Base-by-base conservation (phyloP, 1,140 invertebrate species). In the Drosophila mojavensis region DNA sequence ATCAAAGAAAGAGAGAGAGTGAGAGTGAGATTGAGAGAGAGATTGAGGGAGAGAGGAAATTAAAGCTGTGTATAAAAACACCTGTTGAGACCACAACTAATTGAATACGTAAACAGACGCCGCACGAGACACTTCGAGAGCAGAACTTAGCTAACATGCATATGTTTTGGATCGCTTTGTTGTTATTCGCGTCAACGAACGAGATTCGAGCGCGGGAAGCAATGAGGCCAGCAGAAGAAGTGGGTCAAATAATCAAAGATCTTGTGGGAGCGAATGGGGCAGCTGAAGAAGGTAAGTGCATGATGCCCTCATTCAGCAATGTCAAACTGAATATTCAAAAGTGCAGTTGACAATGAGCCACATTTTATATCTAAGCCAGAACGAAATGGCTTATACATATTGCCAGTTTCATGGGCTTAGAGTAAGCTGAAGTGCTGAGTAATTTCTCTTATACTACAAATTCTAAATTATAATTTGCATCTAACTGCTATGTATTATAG, bases 181-280 rank as follows among this genome's bases (percentile, higher is more conserved):
- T 69, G 45, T n/a, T 36, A 43, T 45, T 78, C 53, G 59, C 51
- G 36, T 43, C 60, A n/a, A 28, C 81, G 47, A 39, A 28, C 45
- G 64, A 67, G 71, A 89, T 62, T 71, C 43, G 36, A 20, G 83
- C 76, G 41, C 82, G 86, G 20, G 79, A 86, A 26, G 58, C 82
- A 54, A 58, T 81, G 54, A 66, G 36, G 47, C 72, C 77, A 64
- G 11, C n/a, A 7, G 45, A 72, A 69, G 86, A 90, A 68, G 86
- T 90, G 39, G 86, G 75, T 78, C 82, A 90, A 48, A 75, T 90
- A 15, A 73, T 90, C 11, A 75, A 79, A 81, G 79, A 88, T 45
- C 50, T 86, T 28, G 64, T 79, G 55, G 75, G 60, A 20, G 39
- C 79, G 13, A 58, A 76, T 26, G 73, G 60, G 6, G 17, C 50